A percentile compares a stretch with the other conserved stretches of the same genome.
Conservation (phyloP, 2,113 vertebrate species). For the Barnardius zonarius region DNA sequence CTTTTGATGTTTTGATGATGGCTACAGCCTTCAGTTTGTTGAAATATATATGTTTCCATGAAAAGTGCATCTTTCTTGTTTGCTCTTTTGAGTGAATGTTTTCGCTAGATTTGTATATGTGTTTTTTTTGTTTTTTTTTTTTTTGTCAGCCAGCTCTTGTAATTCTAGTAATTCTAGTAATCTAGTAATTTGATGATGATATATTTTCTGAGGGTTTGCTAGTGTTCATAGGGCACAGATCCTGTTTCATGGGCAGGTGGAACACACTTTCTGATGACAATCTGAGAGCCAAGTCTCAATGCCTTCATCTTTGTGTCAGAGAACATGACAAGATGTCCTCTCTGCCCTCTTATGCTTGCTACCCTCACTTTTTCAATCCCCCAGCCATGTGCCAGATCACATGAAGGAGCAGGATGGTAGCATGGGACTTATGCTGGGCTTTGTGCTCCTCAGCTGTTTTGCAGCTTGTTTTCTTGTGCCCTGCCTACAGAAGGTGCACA, state of each 20-base stretch:
- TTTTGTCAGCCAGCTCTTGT: background rate
- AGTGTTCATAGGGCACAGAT: background rate
- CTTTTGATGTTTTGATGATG: background rate
- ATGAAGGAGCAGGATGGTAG: background rate
- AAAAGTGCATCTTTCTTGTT: background rate
- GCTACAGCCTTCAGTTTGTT: background rate
- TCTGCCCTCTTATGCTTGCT: background rate
- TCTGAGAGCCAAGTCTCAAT: background rate
- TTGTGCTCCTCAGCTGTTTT: background rate
- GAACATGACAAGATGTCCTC: background rate
- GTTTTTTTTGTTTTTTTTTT: background rate
- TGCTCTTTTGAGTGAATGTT: background rate
- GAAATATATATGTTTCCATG: background rate
- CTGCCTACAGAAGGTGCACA: background rate
- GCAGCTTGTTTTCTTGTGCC: background rate
- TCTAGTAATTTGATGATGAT: background rate
- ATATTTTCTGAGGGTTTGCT: background rate
- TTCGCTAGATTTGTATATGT: background rate
- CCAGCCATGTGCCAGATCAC: background rate
- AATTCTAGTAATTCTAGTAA: background rate
- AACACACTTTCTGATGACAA: background rate
- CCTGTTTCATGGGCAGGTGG: background rate
- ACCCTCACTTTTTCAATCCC: background rate
- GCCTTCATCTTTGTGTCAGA: background rate
- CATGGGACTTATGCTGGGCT: background rate